phyloP scores from a whole-genome alignment of 2,113 vertebrate genomes.

The Natator depressus region DNA sequence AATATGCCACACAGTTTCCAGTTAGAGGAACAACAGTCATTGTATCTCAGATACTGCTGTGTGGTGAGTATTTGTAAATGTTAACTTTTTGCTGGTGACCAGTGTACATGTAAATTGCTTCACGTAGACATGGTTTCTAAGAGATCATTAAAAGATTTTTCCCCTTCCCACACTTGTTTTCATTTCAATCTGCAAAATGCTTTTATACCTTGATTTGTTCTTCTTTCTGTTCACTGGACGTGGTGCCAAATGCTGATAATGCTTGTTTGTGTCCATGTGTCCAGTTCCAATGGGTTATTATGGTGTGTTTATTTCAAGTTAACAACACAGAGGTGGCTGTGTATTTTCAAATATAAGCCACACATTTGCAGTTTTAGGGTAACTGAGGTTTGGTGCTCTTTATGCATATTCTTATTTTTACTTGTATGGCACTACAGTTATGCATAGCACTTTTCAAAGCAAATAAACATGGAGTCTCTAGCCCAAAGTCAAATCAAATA shows the following conservation, averaged over 20 bases:
- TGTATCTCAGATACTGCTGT: background rate
- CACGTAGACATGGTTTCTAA: background rate
- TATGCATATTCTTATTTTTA: background rate
- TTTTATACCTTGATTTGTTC: background rate
- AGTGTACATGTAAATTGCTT: background rate
- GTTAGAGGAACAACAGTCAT: background rate
- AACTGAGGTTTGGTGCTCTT: background rate
- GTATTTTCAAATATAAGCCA: background rate
- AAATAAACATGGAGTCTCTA: background rate
- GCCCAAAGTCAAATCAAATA: background rate
- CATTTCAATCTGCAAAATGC: background rate
- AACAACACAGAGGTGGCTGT: background rate
- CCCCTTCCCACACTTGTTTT: background rate
- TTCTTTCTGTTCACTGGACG: background rate
- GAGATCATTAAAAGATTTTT: background rate
- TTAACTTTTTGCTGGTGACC: background rate
- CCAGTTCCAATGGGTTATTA: background rate
- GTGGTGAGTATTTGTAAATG: background rate
- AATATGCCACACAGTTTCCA: background rate
- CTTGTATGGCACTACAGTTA: background rate
- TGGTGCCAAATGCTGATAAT: background rate
- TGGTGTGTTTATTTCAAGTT: background rate
- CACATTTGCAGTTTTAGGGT: background rate
- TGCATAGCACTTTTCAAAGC: background rate
- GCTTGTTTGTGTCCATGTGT: background rate